These are phyloP conservation scores for Saccostrea echinata DNA, from an alignment of 1,140 invertebrate species.

Conservation along the genomic window DNA sequence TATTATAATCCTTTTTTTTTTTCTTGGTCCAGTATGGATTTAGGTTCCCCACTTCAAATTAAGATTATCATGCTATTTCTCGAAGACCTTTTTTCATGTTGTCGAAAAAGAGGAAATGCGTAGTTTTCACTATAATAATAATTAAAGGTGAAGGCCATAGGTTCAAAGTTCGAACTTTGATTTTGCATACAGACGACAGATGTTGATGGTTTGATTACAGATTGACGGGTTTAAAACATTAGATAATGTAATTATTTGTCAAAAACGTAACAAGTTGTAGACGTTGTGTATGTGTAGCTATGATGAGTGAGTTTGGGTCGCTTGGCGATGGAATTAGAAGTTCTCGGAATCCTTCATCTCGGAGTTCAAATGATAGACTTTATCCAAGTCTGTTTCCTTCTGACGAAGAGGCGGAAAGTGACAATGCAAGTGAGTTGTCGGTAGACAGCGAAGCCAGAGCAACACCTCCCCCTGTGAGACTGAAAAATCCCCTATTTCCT, in stretches of 20 bases:
- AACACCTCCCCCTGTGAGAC: constrained; percentile 59
- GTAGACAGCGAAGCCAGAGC: constrained; percentile 54
- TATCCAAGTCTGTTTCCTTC: constrained; percentile 64
- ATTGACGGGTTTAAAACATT: background rate
- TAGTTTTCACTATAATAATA: no score
- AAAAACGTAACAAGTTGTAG: background rate
- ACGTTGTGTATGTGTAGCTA: background rate
- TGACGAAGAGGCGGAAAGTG: constrained; percentile 58
- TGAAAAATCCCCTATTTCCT: constrained; percentile 72
- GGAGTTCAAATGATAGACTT: constrained; percentile 55
- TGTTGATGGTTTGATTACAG: background rate
- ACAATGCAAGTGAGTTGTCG: constrained; percentile 54
- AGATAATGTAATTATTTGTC: background rate
- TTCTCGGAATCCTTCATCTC: constrained; percentile 45
- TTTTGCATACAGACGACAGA: background rate
- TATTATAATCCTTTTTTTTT: no score
- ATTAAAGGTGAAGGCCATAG: constrained; percentile 6
- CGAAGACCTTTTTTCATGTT: no score
- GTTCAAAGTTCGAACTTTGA: constrained; percentile 6
- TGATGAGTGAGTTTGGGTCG: constrained; percentile 57
- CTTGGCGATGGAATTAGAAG: constrained; percentile 59
- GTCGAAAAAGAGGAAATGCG: no score
- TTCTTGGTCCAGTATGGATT: no score
- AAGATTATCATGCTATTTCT: no score
- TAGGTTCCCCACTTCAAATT: no score